phyloP scores from a whole-genome alignment of 2,888 invertebrate species.

The Villa cingulata region DNA sequence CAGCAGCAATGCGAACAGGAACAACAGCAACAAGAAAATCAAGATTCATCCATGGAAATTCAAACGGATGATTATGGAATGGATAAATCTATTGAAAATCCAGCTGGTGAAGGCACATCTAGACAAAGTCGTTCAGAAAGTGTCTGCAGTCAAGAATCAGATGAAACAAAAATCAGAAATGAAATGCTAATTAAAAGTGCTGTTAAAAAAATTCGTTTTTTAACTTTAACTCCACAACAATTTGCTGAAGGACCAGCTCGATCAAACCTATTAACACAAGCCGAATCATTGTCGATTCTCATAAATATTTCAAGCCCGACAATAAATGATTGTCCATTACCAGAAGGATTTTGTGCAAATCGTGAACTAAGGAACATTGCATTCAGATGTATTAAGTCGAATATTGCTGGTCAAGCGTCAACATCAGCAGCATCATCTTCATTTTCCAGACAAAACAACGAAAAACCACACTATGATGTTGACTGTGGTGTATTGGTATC shows the following conservation, averaged over 20 bases:
- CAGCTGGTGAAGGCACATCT: conserved; percentile 11
- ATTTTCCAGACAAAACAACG: neutral
- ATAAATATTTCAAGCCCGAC: conserved; percentile 68
- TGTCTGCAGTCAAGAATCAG: conserved; percentile 17
- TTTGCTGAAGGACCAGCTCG: conserved; percentile 72
- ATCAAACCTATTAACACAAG: conserved; percentile 56
- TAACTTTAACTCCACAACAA: conserved; percentile 65
- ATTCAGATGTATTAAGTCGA: neutral
- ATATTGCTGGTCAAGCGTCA: neutral
- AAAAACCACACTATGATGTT: neutral
- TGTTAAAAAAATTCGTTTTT: conserved; percentile 63
- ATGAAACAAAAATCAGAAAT: conserved; percentile 26
- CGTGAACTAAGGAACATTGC: conserved; percentile 20
- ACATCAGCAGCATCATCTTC: too few species aligned
- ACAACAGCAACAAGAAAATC: conserved; percentile 1
- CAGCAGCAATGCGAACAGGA: conserved; percentile 6
- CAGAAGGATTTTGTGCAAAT: conserved; percentile 54
- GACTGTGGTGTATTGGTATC: neutral
- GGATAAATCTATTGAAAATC: conserved; percentile 13
- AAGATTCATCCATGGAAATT: conserved; percentile 13
- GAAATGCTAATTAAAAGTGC: conserved; percentile 44
- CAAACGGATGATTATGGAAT: conserved; percentile 17
- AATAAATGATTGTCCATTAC: conserved; percentile 54
- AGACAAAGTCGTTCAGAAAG: conserved; percentile 3
- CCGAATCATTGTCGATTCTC: conserved; percentile 65